A percentile compares a stretch with the other conserved stretches of the same genome.
Conservation (phyloP, 2,113 vertebrate species). For the Sceloporus undulatus region DNA sequence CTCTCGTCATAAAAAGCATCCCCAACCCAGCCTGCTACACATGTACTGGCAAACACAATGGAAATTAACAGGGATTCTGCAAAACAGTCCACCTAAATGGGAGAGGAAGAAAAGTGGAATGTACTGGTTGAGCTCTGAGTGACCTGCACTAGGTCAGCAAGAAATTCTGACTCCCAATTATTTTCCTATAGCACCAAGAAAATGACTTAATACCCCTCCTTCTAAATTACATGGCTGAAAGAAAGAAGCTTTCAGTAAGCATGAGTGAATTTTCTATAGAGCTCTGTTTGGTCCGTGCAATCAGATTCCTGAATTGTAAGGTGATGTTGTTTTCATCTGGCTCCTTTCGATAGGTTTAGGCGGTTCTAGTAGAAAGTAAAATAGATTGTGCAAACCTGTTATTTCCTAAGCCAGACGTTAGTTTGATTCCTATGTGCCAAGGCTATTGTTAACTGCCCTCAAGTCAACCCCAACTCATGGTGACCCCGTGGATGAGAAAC, state of each 20-base stretch:
- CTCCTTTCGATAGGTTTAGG: neutral
- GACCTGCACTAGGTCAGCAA: neutral
- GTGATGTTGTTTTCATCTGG: neutral
- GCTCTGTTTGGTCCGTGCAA: neutral
- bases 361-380: neutral
- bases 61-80: neutral
- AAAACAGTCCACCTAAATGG: neutral
- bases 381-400: neutral
- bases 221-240: neutral
- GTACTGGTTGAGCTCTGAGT: neutral
- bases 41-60: neutral
- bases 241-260: neutral
- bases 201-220: neutral
- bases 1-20: slow-evolving; percentile 54
- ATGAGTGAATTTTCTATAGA: neutral
- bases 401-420: too few species aligned
- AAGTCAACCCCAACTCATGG: too few species aligned
- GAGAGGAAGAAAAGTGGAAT: neutral
- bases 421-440: too few species aligned
- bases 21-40: neutral
- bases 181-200: neutral
- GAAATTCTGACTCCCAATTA: too few species aligned
- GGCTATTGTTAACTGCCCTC: too few species aligned
- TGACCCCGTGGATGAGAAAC: too few species aligned
- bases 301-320: neutral